Conservation (phyloP, 2,888 invertebrate genomes). For the Leucania comma region DNA sequence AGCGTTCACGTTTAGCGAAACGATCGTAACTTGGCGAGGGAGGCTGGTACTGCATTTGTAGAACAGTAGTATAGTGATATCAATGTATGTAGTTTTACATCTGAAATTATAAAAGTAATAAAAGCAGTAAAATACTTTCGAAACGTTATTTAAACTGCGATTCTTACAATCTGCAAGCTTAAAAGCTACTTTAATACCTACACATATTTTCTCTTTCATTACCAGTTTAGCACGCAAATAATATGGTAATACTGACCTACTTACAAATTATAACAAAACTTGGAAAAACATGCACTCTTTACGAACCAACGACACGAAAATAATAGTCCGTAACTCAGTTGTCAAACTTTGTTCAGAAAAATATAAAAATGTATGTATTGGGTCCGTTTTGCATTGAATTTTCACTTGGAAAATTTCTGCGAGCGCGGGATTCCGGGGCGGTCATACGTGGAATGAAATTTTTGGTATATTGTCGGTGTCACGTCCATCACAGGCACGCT, state of each 20-base stretch:
- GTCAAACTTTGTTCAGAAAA: conserved; percentile 48
- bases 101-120: neutral
- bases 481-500: conserved; percentile 35
- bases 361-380: conserved; percentile 47
- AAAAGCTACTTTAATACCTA: conserved; percentile 9
- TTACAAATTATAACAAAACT: conserved; percentile 50
- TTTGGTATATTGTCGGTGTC: conserved; percentile 58
- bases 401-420: conserved; percentile 43
- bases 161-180: conserved; percentile 11
- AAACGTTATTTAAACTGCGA: conserved; percentile 8
- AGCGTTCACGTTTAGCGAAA: too few species aligned
- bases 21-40: too few species aligned
- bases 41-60: too few species aligned
- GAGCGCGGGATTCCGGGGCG: conserved; percentile 43
- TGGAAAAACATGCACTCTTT: conserved; percentile 45
- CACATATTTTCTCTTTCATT: conserved; percentile 34
- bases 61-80: too few species aligned
- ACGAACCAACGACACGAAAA: conserved; percentile 42
- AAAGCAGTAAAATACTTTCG: conserved; percentile 3
- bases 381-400: conserved; percentile 53
- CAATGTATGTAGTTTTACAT: conserved; percentile 2
- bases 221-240: conserved; percentile 34
- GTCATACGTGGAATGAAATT: conserved; percentile 63
- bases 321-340: conserved; percentile 50
- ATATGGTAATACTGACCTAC: conserved; percentile 54